phyloP scores from a whole-genome alignment of 2,888 invertebrate genomes.

The Petrolisthes manimaculis region DNA sequence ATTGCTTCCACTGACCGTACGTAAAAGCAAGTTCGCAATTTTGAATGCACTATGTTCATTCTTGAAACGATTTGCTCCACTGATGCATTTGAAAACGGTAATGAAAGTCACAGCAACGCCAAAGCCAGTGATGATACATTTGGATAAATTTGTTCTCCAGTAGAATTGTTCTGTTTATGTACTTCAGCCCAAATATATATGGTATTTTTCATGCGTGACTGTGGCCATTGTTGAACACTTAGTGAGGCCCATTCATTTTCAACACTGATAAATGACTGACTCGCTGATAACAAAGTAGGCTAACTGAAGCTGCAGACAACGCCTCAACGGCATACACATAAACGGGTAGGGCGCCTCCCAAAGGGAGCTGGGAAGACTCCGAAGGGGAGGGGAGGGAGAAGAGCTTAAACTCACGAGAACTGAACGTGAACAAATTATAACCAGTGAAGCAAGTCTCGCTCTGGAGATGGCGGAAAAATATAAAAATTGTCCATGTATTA shows the following conservation, averaged over 20 bases:
- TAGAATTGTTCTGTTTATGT: background rate
- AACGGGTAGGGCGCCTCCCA: too few species aligned
- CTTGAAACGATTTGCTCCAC: background rate
- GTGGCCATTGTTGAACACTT: conserved; percentile 1
- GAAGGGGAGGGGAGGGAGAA: too few species aligned
- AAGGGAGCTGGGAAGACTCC: too few species aligned
- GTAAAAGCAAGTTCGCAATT: background rate
- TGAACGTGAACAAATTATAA: too few species aligned
- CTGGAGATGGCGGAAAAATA: too few species aligned
- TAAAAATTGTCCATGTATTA: too few species aligned
- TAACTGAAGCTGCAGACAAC: too few species aligned
- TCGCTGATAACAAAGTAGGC: too few species aligned
- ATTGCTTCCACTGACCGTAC: background rate
- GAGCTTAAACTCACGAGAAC: too few species aligned
- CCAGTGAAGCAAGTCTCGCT: too few species aligned
- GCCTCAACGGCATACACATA: too few species aligned
- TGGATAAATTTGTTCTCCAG: background rate
- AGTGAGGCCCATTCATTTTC: conserved; percentile 8
- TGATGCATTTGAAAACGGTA: background rate
- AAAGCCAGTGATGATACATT: background rate
- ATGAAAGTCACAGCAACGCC: background rate
- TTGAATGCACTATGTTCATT: background rate
- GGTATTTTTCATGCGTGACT: conserved; percentile 26
- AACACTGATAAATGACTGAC: background rate
- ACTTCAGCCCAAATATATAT: conserved; percentile 10